Evolutionary conservation across 1,140 invertebrate species (phyloP).

Genomic region (Tribolium castaneum): DNA sequence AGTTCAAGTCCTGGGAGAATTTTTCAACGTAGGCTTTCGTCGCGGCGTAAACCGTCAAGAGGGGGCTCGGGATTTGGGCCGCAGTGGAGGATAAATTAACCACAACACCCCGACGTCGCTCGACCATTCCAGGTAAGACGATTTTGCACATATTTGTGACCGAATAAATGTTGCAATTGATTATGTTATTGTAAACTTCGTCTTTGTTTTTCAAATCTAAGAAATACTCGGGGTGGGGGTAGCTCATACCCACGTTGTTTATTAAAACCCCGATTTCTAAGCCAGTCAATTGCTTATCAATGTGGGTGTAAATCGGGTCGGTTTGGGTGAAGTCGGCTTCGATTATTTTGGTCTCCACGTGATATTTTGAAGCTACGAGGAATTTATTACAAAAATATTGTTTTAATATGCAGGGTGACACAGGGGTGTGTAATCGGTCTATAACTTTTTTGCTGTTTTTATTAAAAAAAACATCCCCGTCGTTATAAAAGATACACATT

Average conservation of each 20-base stretch:
- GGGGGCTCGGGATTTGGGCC: slow-evolving; percentile 81
- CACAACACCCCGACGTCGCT: slow-evolving; percentile 85
- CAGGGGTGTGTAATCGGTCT: too few relatives aligned
- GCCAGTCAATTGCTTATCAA: slow-evolving; percentile 78
- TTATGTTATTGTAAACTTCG: slow-evolving; percentile 69
- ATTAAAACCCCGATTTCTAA: slow-evolving; percentile 92
- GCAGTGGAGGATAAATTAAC: slow-evolving; percentile 93
- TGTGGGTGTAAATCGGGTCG: slow-evolving; percentile 79
- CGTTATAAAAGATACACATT: too few relatives aligned
- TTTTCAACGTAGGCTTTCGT: slow-evolving; percentile 92
- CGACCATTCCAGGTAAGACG: slow-evolving; percentile 89
- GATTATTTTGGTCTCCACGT: slow-evolving; percentile 84
- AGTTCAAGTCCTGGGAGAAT: slow-evolving; percentile 82
- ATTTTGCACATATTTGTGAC: slow-evolving; percentile 87
- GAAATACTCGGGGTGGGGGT: slow-evolving; percentile 88
- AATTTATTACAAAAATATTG: neutral
- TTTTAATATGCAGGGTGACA: too few relatives aligned
- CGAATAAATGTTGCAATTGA: slow-evolving; percentile 79
- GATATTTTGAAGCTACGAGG: slow-evolving; percentile 73
- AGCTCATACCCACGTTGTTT: slow-evolving; percentile 96
- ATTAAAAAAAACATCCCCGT: too few relatives aligned
- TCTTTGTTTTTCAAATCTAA: slow-evolving; percentile 74
- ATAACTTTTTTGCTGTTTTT: too few relatives aligned
- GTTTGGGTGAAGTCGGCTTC: slow-evolving; percentile 85
- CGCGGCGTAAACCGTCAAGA: slow-evolving; percentile 89